Base-by-base conservation (phyloP, 2,113 vertebrate species). In the Oryzias woworae region DNA sequence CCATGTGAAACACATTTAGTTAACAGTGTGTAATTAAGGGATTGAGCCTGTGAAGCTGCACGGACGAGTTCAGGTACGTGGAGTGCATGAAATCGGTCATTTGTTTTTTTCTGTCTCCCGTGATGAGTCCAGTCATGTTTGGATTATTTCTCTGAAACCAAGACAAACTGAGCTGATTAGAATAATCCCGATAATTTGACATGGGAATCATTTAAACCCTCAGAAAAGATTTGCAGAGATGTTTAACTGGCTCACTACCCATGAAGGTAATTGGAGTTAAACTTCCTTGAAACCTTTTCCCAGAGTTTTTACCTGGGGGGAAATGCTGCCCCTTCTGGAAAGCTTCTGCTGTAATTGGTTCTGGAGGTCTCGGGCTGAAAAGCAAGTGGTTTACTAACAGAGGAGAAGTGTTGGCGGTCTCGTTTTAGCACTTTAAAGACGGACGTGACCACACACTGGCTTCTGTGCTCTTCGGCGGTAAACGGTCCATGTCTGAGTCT, bases 381-480 rank as follows among this genome's bases (percentile, higher is more conserved):
- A 77, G 14, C 22, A 62, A 60, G 71, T 74, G 62, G 71, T 60
- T 67, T 61, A 48, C 75, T 48, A 53, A 82, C 59, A 75, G 77
- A 82, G 44, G 65, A 73, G 65, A 65, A 79, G 76, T 72, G 75
- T 79, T 61, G 68, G 78, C 73, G 53, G 60, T 63, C 76, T 80
- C 62, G 52, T 73, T 84, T 80, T 79, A 80, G 82, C 71, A 57
- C 26, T 75, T 82, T 44, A 72, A 77, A 81, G 68, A 71, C 61
- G 26, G 43, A 51, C 54, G 31, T 18, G 70, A 57, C 77, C 74
- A 83, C 75, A 75, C 26, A 46, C 75, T 74, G 48, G 65, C 57
- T 69, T 46, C 70, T 62, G 52, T 64, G 74, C 31, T 73, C 53
- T 64, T 71, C 62, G 75, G 59, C 64, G 68, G 44, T 52, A 69